A percentile compares a stretch with the other conserved stretches of the same genome.
These are phyloP conservation scores for Pomacea canaliculata DNA, from an alignment of 2,888 invertebrate genomes.

Conservation along the genomic window DNA sequence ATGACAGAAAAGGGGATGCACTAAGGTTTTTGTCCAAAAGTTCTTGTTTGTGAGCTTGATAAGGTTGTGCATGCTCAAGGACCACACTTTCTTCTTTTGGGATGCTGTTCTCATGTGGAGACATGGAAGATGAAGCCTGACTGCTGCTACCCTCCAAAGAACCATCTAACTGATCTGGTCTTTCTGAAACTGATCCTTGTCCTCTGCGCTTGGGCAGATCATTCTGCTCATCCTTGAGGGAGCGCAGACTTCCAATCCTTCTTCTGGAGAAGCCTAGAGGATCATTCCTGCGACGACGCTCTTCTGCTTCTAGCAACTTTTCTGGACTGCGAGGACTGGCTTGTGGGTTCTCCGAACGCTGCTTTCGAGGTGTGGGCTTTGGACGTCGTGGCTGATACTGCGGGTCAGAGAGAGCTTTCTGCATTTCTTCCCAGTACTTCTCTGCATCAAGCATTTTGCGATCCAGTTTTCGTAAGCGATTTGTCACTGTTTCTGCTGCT, in stretches of 20 bases:
- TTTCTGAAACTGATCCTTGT: constrained; percentile 6
- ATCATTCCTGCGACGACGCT: constrained; percentile 25
- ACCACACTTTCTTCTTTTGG: constrained; percentile 1
- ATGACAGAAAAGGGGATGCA: no score
- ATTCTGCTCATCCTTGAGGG: background rate
- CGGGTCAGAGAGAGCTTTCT: constrained; percentile 39
- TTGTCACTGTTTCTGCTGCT: constrained; percentile 55
- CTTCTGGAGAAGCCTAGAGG: constrained; percentile 33
- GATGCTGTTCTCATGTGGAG: constrained; percentile 15
- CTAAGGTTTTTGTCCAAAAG: no score
- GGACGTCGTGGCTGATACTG: constrained; percentile 33
- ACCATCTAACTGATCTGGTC: constrained; percentile 8
- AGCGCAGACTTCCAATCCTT: constrained; percentile 15
- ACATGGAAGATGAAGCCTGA: constrained; percentile 10
- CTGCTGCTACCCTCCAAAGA: constrained; percentile 19
- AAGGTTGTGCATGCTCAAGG: constrained; percentile 3
- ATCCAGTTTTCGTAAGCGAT: constrained; percentile 57
- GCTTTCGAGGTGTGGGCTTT: constrained; percentile 7
- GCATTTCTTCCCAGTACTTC: constrained; percentile 59
- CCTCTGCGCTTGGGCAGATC: constrained; percentile 20
- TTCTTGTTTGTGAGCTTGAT: background rate
- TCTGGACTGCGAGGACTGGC: constrained; percentile 11
- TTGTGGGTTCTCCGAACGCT: constrained; percentile 27
- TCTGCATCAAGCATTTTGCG: constrained; percentile 56
- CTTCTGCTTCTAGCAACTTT: constrained; percentile 28